Evolutionary conservation across 2,797 vertebrate genomes (phyloP), one percentile per base, ranked within the genome.

Genomic region (Lepilemur septentrionalis): DNA sequence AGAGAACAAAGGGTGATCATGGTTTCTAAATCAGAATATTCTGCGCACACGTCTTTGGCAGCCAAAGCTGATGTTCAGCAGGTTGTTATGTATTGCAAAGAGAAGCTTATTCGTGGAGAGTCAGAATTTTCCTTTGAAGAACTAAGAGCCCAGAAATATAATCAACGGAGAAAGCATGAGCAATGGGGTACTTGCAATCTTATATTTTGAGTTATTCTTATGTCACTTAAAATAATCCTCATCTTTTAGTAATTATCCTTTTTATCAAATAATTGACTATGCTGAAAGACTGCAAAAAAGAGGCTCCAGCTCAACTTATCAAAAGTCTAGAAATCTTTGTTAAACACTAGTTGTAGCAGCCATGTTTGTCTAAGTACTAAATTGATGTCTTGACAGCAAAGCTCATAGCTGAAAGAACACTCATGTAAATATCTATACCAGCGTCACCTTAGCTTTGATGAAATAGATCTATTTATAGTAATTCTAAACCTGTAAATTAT

Each of bases 81-180:
- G 7, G 94, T 99, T n/a, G 97, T 98, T 0, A 99, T 98, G 98
- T 99, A 99, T 61, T 96, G 98, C 38, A 99, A 98, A 93, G 98
- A 98, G 0, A 98, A 98, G 22, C 99, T 99, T 0, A 4, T 98
- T 8, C 99, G 98, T 22, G 98, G 99, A 28, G 99, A 98, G 2
- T 99, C 99, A 0, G 99, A 99, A 89, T 93, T 99, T 97, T 90
- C 99, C 99, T 98, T 98, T 99, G 94, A 96, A 89, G 89, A 99
- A 95, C 93, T 97, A 76, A 2, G 97, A 97, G 98, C 98, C 52
- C 97, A 97, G 96, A 97, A 97, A 94, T 93, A 98, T 9, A 97
- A 97, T 94, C 98, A 98, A 89, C 98, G 99, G 57, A 98, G 96
- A 88, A 98, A 98, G 88, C 97, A 97, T 65, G 98, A 98, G 12